These are phyloP conservation scores for Bufo bufo DNA, from an alignment of 2,113 vertebrate species.

Conservation along the genomic window DNA sequence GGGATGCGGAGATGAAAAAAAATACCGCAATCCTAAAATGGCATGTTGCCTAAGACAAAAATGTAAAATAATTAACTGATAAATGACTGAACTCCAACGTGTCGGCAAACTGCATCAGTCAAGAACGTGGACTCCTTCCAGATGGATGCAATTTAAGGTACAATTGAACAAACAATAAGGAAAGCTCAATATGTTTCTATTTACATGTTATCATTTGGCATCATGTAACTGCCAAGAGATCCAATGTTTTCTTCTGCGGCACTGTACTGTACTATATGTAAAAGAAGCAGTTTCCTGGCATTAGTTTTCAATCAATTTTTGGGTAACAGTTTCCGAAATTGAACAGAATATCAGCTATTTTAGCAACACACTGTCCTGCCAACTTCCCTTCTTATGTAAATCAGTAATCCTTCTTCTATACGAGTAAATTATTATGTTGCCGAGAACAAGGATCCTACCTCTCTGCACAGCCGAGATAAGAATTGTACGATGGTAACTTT, in stretches of 20 bases:
- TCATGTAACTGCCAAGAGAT: constrained; percentile 35
- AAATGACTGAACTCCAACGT: not conserved
- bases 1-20: too few relatives aligned
- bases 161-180: constrained; percentile 39
- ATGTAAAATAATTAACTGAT: not conserved
- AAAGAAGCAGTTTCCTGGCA: constrained; percentile 42
- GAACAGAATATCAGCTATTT: constrained; percentile 47
- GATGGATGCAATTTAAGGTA: constrained; percentile 22
- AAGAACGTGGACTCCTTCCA: constrained; percentile 20
- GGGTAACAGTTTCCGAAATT: constrained; percentile 32
- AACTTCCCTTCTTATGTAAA: constrained; percentile 56
- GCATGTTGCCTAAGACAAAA: too few relatives aligned
- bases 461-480: constrained; percentile 44
- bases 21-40: too few relatives aligned
- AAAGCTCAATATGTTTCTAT: constrained; percentile 53
- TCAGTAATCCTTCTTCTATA: constrained; percentile 50
- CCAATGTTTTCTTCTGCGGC: constrained; percentile 21
- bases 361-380: constrained; percentile 47
- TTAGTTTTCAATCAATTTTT: constrained; percentile 47
- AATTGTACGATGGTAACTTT: constrained; percentile 20
- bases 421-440: constrained; percentile 51
- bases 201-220: constrained; percentile 35
- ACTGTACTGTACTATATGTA: constrained; percentile 38
- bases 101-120: not conserved
- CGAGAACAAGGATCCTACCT: constrained; percentile 25